A percentile compares a stretch with the other conserved stretches of the same genome.
phyloP scores from a whole-genome alignment of 2,888 invertebrate genomes.

The Lydus trimaculatus region DNA sequence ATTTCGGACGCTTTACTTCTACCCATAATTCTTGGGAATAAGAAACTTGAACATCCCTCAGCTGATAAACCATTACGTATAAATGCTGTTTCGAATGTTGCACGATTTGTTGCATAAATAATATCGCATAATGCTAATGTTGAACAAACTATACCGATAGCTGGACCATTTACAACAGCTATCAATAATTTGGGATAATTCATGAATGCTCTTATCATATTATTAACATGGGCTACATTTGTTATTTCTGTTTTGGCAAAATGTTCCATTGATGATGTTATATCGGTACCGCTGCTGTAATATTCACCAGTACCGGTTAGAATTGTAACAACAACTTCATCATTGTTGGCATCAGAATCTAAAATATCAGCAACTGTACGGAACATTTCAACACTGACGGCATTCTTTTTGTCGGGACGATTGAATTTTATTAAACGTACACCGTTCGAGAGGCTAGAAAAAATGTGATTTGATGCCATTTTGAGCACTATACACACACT shows the following conservation, averaged over 20 bases:
- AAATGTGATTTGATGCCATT: background rate
- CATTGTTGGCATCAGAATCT: slow-evolving; percentile 72
- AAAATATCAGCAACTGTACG: slow-evolving; percentile 69
- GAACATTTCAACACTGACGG: slow-evolving; percentile 75
- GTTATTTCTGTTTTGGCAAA: slow-evolving; percentile 10
- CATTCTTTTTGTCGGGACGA: slow-evolving; percentile 82
- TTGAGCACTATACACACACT: background rate
- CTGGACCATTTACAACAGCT: slow-evolving; percentile 92
- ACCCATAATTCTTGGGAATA: slow-evolving; percentile 87
- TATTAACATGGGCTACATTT: slow-evolving; percentile 30
- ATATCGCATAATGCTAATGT: slow-evolving; percentile 86
- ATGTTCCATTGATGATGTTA: slow-evolving; percentile 46
- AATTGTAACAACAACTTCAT: slow-evolving; percentile 72
- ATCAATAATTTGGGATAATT: slow-evolving; percentile 88
- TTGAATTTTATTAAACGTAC: slow-evolving; percentile 73
- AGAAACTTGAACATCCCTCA: slow-evolving; percentile 89
- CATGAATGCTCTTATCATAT: slow-evolving; percentile 79
- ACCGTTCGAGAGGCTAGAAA: background rate
- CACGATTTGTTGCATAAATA: slow-evolving; percentile 85
- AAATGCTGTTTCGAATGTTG: slow-evolving; percentile 91
- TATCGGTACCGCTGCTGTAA: slow-evolving; percentile 87
- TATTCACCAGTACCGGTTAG: slow-evolving; percentile 83
- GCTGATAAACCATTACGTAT: slow-evolving; percentile 82
- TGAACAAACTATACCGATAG: slow-evolving; percentile 90
- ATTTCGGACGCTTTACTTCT: slow-evolving; percentile 70